A percentile compares a stretch with the other conserved stretches of the same genome.
Conservation (phyloP, 1,140 invertebrate genomes). For the Chrysoperla carnea region DNA sequence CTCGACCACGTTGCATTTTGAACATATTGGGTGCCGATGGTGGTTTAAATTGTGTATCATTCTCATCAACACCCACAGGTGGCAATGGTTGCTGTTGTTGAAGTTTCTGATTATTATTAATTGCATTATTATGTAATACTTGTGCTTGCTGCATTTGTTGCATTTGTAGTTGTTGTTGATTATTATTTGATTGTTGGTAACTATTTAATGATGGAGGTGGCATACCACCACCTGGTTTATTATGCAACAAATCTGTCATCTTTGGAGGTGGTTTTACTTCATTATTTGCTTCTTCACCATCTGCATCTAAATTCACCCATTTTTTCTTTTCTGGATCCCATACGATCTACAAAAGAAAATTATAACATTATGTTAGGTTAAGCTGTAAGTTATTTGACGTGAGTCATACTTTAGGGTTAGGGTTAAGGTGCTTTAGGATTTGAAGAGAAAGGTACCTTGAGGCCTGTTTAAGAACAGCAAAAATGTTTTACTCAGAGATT, state of each 20-base stretch:
- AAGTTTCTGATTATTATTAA: background rate
- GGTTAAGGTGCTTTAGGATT: too few relatives aligned
- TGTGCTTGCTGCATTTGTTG: too few relatives aligned
- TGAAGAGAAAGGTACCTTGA: too few relatives aligned
- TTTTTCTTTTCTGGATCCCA: slow-evolving; percentile 72
- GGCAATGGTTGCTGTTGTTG: slow-evolving; percentile 4
- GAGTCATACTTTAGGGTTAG: too few relatives aligned
- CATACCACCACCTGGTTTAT: slow-evolving; percentile 6
- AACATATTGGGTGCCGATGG: slow-evolving; percentile 45
- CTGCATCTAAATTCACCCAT: slow-evolving; percentile 72
- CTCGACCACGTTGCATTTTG: slow-evolving; percentile 54
- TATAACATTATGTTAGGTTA: background rate
- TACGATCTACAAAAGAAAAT: slow-evolving; percentile 49
- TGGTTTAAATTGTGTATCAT: slow-evolving; percentile 24
- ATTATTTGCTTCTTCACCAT: slow-evolving; percentile 33
- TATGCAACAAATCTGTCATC: slow-evolving; percentile 34
- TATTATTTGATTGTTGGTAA: background rate
- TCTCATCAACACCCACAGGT: slow-evolving; percentile 8
- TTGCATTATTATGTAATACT: too few relatives aligned
- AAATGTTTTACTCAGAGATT: too few relatives aligned
- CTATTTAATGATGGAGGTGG: slow-evolving; percentile 1
- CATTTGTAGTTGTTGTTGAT: too few relatives aligned
- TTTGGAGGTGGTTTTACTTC: slow-evolving; percentile 60
- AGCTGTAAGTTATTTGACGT: too few relatives aligned
- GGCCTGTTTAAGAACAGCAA: too few relatives aligned